Evolutionary conservation across 2,797 vertebrate genomes (phyloP).

Genomic region (Aldrovandia affinis): DNA sequence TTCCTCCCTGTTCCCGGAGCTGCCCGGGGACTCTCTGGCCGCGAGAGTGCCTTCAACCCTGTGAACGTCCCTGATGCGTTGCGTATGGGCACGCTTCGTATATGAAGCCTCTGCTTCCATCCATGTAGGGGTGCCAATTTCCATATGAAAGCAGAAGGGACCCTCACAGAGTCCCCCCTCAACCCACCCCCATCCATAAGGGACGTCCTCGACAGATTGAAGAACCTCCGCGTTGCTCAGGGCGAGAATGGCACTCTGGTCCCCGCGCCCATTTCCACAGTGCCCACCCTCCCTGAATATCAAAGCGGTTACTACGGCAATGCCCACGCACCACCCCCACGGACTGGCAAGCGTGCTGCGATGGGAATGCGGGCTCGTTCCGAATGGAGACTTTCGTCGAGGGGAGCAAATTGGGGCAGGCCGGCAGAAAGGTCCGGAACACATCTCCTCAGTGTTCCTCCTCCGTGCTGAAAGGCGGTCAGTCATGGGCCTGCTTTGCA

Average conservation of each 20-base stretch:
- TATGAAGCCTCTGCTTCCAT: neutral
- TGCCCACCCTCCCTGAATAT: neutral
- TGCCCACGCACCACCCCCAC: neutral
- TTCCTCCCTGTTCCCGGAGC: neutral
- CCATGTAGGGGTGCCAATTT: neutral
- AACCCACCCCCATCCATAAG: neutral
- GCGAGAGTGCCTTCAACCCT: neutral
- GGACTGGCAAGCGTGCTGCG: neutral
- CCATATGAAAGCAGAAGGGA: neutral
- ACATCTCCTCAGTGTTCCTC: no score
- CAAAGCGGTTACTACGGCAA: constrained; percentile 19
- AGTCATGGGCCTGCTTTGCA: no score
- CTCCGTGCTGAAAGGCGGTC: no score
- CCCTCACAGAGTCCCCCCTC: neutral
- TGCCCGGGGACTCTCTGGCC: neutral
- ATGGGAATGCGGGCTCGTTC: constrained; percentile 11
- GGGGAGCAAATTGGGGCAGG: constrained; percentile 13
- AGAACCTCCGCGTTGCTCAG: neutral
- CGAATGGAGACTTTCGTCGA: neutral
- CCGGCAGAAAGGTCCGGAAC: neutral
- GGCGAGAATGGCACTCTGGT: neutral
- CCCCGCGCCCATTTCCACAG: neutral
- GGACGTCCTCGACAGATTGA: neutral
- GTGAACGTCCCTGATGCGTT: neutral
- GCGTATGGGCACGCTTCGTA: neutral